Conservation (phyloP, 1,140 invertebrate species). For the Drosophila grimshawi region DNA sequence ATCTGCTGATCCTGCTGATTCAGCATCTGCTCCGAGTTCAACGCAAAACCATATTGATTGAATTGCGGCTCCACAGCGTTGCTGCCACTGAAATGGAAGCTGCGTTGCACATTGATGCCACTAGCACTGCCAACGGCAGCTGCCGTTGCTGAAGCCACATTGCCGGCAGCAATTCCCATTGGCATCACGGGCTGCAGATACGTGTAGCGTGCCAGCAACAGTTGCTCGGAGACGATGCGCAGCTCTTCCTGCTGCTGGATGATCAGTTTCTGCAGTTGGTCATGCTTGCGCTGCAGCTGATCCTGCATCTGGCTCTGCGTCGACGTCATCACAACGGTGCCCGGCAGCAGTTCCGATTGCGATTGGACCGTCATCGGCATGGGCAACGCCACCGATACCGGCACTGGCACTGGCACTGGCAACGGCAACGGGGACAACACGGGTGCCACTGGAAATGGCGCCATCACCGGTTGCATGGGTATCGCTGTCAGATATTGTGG, state of each 20-base stretch:
- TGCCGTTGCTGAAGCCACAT: slow-evolving; percentile 40
- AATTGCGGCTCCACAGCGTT: slow-evolving; percentile 77
- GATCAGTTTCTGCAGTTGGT: slow-evolving; percentile 93
- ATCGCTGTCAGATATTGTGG: slow-evolving; percentile 88
- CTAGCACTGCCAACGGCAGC: slow-evolving; percentile 28
- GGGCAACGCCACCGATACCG: slow-evolving; percentile 73
- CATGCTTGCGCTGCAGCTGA: slow-evolving; percentile 92
- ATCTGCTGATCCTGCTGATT: slow-evolving; percentile 79
- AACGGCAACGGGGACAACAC: slow-evolving; percentile 81
- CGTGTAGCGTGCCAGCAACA: slow-evolving; percentile 92
- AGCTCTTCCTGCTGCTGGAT: slow-evolving; percentile 94
- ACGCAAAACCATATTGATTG: slow-evolving; percentile 78
- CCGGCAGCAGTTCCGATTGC: slow-evolving; percentile 64
- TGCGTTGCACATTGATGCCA: slow-evolving; percentile 47
- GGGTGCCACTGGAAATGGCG: slow-evolving; percentile 80
- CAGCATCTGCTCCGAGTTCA: slow-evolving; percentile 71
- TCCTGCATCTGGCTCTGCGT: slow-evolving; percentile 89
- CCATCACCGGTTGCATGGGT: slow-evolving; percentile 87
- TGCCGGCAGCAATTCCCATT: slow-evolving; percentile 86
- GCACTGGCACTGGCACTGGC: slow-evolving; percentile 76
- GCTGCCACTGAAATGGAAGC: slow-evolving; percentile 60
- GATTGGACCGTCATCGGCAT: background rate
- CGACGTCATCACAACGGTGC: slow-evolving; percentile 85
- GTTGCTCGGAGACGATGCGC: slow-evolving; percentile 92
- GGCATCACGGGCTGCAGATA: slow-evolving; percentile 87